phyloP scores from a whole-genome alignment of 2,797 vertebrate species.

The Chrosomus eos region DNA sequence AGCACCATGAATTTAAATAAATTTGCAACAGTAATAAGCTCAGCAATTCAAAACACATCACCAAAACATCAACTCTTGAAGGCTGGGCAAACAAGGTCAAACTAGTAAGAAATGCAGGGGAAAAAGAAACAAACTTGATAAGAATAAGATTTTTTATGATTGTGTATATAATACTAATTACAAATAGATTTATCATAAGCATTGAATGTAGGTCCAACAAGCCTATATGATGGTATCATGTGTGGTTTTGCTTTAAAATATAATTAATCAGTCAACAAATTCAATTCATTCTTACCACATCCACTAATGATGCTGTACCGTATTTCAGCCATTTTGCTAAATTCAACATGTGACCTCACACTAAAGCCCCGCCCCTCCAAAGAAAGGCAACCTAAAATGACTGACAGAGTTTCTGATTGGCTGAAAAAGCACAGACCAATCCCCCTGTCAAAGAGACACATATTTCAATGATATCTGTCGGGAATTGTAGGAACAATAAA shows the following conservation, averaged over 20 bases:
- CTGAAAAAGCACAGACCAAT: background rate
- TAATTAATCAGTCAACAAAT: background rate
- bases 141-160: background rate
- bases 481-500: background rate
- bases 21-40: slow-evolving; percentile 27
- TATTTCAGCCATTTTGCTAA: background rate
- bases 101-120: background rate
- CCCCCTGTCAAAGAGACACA: background rate
- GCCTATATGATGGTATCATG: background rate
- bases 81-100: background rate
- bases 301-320: background rate
- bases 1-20: slow-evolving; percentile 32
- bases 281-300: background rate
- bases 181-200: background rate
- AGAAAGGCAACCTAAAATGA: background rate
- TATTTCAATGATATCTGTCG: background rate
- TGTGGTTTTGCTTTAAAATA: slow-evolving; percentile 2
- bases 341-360: background rate
- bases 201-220: background rate
- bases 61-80: slow-evolving; percentile 2
- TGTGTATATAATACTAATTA: slow-evolving; percentile 1
- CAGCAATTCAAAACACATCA: slow-evolving; percentile 16
- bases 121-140: background rate
- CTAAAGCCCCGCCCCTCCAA: background rate
- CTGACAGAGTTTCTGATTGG: background rate